These are phyloP conservation scores for Coleophora flavipennella DNA, from an alignment of 2,888 invertebrate species.

Conservation along the genomic window DNA sequence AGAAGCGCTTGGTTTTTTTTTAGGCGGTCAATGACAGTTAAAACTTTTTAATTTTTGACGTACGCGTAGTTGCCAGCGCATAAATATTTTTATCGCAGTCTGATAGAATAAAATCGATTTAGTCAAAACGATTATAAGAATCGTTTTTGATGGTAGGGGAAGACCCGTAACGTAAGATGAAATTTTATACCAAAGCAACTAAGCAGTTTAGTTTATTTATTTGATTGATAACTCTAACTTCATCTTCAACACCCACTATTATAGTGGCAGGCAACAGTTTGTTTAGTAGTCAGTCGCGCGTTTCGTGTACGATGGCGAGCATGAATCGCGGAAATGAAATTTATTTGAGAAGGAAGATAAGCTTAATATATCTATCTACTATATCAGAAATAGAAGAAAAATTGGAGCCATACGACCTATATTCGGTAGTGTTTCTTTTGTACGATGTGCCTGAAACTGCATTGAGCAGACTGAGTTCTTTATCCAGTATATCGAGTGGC, in stretches of 20 bases:
- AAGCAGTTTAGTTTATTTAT: no score
- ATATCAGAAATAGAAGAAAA: background rate
- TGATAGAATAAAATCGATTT: no score
- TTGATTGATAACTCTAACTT: no score
- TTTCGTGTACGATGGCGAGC: no score
- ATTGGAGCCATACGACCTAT: background rate
- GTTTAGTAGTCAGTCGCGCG: no score
- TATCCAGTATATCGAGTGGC: background rate
- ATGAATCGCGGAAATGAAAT: background rate
- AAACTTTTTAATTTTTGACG: slow-evolving; percentile 51
- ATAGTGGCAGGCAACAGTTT: no score
- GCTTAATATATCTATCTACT: background rate
- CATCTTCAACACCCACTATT: no score
- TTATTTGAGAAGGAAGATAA: background rate
- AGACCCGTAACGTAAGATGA: no score
- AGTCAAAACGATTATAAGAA: no score
- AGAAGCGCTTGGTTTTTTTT: slow-evolving; percentile 69
- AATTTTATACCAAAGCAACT: no score
- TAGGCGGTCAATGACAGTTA: slow-evolving; percentile 58
- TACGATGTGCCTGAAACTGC: background rate
- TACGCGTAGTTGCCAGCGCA: slow-evolving; percentile 31
- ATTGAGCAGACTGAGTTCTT: background rate
- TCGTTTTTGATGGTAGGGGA: no score
- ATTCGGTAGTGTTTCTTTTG: background rate
- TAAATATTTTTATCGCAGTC: slow-evolving; percentile 7